Conservation (phyloP, 2,797 vertebrate species). For the Brotula barbata region DNA sequence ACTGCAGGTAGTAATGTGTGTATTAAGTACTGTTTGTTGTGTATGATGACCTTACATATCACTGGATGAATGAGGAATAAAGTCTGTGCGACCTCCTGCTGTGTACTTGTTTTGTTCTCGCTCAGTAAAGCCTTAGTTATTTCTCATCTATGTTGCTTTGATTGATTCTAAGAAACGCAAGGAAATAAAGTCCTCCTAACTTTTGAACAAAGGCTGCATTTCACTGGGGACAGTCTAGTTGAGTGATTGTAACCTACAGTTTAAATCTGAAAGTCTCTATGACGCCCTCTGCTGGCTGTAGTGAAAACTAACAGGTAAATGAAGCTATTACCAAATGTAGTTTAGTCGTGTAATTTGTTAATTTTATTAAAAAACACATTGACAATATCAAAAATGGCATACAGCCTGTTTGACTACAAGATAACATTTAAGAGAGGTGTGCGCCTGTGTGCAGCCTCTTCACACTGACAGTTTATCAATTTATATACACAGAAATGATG, state of each 20-base stretch:
- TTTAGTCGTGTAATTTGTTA: not conserved
- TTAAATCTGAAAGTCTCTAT: too few species aligned
- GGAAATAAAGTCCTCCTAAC: too few species aligned
- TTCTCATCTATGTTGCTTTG: too few species aligned
- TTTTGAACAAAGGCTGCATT: too few species aligned
- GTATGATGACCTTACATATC: conserved; percentile 57
- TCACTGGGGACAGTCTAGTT: too few species aligned
- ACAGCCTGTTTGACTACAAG: conserved; percentile 28
- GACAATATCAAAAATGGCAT: conserved; percentile 56
- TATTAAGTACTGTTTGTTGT: conserved; percentile 62
- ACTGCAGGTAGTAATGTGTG: conserved; percentile 46
- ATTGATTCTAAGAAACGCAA: too few species aligned
- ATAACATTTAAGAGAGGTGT: conserved; percentile 1
- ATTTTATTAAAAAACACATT: conserved; percentile 57
- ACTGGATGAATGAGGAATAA: conserved; percentile 72
- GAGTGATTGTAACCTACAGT: too few species aligned
- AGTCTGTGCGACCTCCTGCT: conserved; percentile 46
- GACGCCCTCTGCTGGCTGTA: conserved; percentile 21
- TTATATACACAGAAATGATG: conserved; percentile 13
- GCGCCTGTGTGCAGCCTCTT: not conserved
- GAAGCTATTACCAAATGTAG: not conserved
- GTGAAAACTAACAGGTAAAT: not conserved
- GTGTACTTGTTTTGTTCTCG: not conserved
- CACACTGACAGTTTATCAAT: conserved; percentile 25
- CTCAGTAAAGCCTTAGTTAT: too few species aligned